phyloP scores from a whole-genome alignment of 2,113 vertebrate species.

The Epinephelus cyanopodus region DNA sequence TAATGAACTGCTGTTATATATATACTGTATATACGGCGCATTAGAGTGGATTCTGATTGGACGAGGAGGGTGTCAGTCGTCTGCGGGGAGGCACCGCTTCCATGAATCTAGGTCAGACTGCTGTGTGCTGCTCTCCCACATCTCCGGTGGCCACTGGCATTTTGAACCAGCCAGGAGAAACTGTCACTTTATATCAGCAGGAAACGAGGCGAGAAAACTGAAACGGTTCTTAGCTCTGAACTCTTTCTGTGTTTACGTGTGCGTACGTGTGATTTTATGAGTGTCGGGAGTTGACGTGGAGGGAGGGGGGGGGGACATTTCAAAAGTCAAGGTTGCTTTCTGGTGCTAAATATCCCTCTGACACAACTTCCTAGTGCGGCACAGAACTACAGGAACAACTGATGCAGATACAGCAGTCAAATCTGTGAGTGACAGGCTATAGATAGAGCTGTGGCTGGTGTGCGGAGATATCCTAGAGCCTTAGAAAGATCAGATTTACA shows the following conservation, averaged over 20 bases:
- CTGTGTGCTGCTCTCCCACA: conserved; percentile 52
- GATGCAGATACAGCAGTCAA: conserved; percentile 43
- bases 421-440: conserved; percentile 55
- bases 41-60: conserved; percentile 58
- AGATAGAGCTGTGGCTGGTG: conserved; percentile 56
- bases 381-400: conserved; percentile 35
- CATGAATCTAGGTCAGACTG: conserved; percentile 76
- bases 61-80: conserved; percentile 49
- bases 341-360: conserved; percentile 69
- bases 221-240: conserved; percentile 48
- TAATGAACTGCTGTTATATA: conserved; percentile 38
- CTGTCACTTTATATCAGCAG: conserved; percentile 76
- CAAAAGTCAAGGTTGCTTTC: conserved; percentile 63
- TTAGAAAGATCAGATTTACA: conserved; percentile 64
- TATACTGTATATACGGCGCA: background rate
- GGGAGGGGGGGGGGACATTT: background rate
- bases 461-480: conserved; percentile 58
- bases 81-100: conserved; percentile 8
- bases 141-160: conserved; percentile 71
- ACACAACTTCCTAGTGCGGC: conserved; percentile 38
- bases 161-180: conserved; percentile 64
- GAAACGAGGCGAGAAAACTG: conserved; percentile 63
- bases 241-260: conserved; percentile 53
- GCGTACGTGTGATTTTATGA: conserved; percentile 46
- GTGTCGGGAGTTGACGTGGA: conserved; percentile 5